Conservation (phyloP, 1,140 invertebrate genomes). For the Frieseomelitta varia region DNA sequence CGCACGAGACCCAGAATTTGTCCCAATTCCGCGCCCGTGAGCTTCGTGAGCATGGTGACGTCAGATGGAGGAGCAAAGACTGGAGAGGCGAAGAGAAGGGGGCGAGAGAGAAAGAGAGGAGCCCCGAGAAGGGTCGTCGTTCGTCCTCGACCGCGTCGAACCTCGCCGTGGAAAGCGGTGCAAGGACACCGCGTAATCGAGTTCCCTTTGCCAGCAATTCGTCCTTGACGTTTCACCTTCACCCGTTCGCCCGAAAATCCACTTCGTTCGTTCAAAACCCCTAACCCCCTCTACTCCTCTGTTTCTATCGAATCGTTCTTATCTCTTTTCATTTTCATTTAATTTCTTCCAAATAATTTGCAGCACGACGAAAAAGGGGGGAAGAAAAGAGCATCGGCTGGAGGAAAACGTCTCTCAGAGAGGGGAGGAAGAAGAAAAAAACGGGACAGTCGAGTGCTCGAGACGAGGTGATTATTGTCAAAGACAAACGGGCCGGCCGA, state of each 20-base stretch:
- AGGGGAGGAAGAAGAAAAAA: not conserved
- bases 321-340: no score
- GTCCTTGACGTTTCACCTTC: not conserved
- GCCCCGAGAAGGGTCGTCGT: not conserved
- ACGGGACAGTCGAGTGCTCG: not conserved
- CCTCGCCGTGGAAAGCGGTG: not conserved
- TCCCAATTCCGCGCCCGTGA: not conserved
- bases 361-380: no score
- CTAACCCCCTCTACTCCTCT: no score
- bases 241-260: not conserved
- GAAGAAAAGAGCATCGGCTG: not conserved
- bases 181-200: not conserved
- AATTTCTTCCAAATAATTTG: no score
- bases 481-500: constrained; percentile 29
- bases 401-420: not conserved
- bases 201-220: not conserved
- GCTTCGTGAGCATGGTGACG: not conserved
- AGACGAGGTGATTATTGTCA: constrained; percentile 36
- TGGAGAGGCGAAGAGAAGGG: not conserved
- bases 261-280: not conserved
- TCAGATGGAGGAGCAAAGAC: not conserved
- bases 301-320: no score
- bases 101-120: not conserved
- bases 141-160: constrained; percentile 3
- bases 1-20: not conserved